A percentile compares a stretch with the other conserved stretches of the same genome.
phyloP scores from a whole-genome alignment of 2,888 invertebrate genomes.

The Teleiodes luculella region DNA sequence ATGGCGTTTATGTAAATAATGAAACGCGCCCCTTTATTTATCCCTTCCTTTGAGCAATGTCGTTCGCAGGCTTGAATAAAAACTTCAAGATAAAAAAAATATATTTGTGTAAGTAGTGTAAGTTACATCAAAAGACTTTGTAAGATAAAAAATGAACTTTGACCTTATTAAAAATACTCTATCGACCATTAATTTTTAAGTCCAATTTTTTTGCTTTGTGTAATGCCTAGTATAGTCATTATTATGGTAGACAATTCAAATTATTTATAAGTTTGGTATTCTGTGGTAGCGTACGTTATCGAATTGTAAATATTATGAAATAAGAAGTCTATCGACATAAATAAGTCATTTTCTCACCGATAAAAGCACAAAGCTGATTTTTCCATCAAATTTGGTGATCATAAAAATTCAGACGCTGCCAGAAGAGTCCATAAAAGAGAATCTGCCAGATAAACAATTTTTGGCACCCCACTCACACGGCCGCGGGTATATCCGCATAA shows the following conservation, averaged over 20 bases:
- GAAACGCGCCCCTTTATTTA: conserved; percentile 52
- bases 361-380: neutral
- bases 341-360: neutral
- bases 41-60: conserved; percentile 22
- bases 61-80: neutral
- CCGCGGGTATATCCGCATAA: conserved; percentile 24
- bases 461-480: conserved; percentile 26
- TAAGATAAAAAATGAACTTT: too few species aligned
- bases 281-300: too few species aligned
- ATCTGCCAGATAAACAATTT: conserved; percentile 23
- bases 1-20: conserved; percentile 62
- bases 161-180: too few species aligned
- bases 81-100: neutral
- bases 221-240: too few species aligned
- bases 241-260: too few species aligned
- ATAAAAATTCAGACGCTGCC: conserved; percentile 2
- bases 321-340: neutral
- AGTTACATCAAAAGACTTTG: too few species aligned
- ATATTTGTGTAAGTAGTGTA: too few species aligned
- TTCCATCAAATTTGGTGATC: neutral
- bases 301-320: neutral
- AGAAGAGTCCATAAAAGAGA: conserved; percentile 9
- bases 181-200: too few species aligned
- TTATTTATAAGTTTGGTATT: too few species aligned
- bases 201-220: too few species aligned